Evolutionary conservation across 2,113 vertebrate species (phyloP).

Genomic region (Okapia johnstoni): DNA sequence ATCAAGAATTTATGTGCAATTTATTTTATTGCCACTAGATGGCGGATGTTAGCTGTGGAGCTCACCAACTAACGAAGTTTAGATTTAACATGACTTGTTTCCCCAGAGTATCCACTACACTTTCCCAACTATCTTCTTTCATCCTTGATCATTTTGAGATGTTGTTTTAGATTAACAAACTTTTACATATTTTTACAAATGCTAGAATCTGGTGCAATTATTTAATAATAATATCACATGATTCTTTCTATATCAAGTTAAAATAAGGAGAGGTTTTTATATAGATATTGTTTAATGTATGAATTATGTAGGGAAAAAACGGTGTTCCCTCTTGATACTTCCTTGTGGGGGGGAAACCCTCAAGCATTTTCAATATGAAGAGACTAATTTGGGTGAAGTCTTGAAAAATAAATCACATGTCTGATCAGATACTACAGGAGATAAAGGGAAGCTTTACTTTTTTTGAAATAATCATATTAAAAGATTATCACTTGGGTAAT

Average conservation of each 20-base stretch:
- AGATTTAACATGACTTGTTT: neutral
- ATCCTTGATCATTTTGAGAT: neutral
- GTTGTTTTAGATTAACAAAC: neutral
- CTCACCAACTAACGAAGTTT: neutral
- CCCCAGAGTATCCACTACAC: neutral
- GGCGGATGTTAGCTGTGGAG: slow-evolving; percentile 62
- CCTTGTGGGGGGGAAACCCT: neutral
- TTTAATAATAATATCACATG: neutral
- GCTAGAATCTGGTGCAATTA: neutral
- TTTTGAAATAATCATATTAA: neutral
- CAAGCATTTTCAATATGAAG: neutral
- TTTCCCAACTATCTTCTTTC: neutral
- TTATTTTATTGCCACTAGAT: slow-evolving; percentile 61
- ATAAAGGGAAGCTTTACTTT: neutral
- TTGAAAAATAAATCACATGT: neutral
- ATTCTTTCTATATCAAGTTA: neutral
- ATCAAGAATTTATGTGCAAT: neutral
- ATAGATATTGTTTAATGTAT: neutral
- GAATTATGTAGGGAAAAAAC: neutral
- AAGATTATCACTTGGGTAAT: neutral
- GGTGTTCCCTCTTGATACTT: neutral
- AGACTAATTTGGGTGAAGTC: neutral
- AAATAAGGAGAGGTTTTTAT: neutral
- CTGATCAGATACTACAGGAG: neutral
- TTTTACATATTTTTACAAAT: neutral